Evolutionary conservation across 2,888 invertebrate species (phyloP), one percentile per base, ranked within the genome.

Genomic region (Sabatieria punctata): DNA sequence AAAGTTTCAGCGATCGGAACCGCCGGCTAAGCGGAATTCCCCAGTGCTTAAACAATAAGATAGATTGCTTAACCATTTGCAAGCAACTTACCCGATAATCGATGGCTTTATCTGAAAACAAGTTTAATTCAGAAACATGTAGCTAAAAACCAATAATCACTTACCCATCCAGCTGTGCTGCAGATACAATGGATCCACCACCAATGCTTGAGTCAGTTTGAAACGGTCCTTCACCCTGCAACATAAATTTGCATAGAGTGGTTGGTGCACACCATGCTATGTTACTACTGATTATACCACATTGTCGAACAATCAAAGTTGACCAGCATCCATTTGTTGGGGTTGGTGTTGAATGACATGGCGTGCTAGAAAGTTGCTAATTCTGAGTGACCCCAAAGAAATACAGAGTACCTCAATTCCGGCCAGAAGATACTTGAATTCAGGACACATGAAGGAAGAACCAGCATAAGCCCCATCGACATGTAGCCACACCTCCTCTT

Each of bases 381-480:
- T n/a, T n/a, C n/a, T n/a, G n/a, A n/a, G n/a, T n/a, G n/a, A n/a
- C n/a, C n/a, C n/a, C n/a, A n/a, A n/a, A n/a, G n/a, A n/a, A n/a
- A n/a, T n/a, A n/a, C n/a, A n/a, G n/a, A n/a, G n/a, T 51, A 71
- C 71, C 62, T 82, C 71, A 44, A 74, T 66, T 38, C 76, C 76
- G 48, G 67, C 64, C 72, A 85, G 78, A 13, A 83, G 68, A 55
- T 81, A 77, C 60, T 88, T 85, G 59, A 91, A 77, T 69, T 97
- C 97, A 0, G 91, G 91, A 61, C 97, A 97, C 52, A 97, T 83
- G 69, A 95, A 85, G 2, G 93, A 78, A 61, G 83, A 85, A 18
- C 97, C 97, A 1, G 93, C 97, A 65, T 97, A 97, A 0, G 95
- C 95, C 0, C 85, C 95, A 66, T 97, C 95, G 0, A 95, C 88